Conservation (phyloP, 64 coral and sea anemone species). For the Acropora tenuis region DNA sequence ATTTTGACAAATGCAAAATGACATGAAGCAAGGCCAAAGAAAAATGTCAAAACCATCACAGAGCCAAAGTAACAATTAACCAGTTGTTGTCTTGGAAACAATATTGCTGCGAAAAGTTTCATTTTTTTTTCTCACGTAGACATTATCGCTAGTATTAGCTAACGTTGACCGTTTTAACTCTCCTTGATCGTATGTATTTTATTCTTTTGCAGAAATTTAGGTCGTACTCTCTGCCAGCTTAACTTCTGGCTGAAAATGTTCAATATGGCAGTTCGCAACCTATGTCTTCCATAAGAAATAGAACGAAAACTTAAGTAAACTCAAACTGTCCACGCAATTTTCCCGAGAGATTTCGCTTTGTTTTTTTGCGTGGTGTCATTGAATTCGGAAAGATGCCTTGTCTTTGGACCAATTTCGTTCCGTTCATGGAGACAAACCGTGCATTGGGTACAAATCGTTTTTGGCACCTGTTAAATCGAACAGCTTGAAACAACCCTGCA, state of each 20-base stretch:
- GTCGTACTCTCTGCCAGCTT: not conserved
- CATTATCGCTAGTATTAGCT: not conserved
- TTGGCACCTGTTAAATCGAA: constrained; percentile 3
- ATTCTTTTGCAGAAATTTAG: not conserved
- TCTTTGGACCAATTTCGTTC: not conserved
- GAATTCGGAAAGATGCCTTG: not conserved
- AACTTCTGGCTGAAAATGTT: not conserved
- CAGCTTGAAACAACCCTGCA: constrained; percentile 11
- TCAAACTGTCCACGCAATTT: not conserved
- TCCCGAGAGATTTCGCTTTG: not conserved
- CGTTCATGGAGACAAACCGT: constrained; percentile 9
- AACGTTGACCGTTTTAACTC: not conserved
- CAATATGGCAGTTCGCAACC: not conserved
- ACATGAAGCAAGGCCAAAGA: constrained; percentile 16
- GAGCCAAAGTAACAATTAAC: not conserved
- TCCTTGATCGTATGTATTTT: not conserved
- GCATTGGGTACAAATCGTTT: constrained; percentile 12
- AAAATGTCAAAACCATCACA: constrained; percentile 40
- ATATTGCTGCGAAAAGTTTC: not conserved
- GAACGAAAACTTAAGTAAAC: not conserved
- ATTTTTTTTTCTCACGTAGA: not conserved
- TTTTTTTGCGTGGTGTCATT: not conserved
- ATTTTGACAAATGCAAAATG: constrained; percentile 4
- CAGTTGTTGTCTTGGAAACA: constrained; percentile 39
- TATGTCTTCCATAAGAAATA: not conserved